Percentiles rank a stretch among this genome's conserved stretches.
Conservation (phyloP, 2,888 invertebrate species). For the Cosmia pyralina region DNA sequence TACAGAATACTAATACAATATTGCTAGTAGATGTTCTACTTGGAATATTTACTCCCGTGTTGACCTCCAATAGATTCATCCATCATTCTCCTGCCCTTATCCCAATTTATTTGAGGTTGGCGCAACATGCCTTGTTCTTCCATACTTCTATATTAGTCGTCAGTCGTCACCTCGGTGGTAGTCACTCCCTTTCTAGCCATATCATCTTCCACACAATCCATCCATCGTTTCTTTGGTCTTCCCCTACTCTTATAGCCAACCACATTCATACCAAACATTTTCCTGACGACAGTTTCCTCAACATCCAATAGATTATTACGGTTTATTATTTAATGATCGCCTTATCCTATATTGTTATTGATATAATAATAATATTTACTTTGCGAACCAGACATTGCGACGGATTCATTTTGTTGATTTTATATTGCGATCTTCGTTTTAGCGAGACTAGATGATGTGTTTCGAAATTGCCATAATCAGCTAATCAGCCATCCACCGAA, state of each 20-base stretch:
- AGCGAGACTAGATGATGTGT: neutral
- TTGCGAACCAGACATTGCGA: conserved; percentile 17
- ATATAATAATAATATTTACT: conserved; percentile 32
- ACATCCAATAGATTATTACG: conserved; percentile 47
- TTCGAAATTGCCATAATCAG: conserved; percentile 15
- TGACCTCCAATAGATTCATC: conserved; percentile 50
- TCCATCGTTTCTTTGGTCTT: no score
- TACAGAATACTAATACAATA: conserved; percentile 1
- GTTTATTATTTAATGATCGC: conserved; percentile 54
- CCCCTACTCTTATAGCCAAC: no score
- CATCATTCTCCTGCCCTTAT: no score
- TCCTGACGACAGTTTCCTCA: no score
- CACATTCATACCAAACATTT: no score
- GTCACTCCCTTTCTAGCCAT: no score
- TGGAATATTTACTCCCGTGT: conserved; percentile 41
- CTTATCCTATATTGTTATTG: conserved; percentile 45
- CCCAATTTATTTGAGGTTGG: no score
- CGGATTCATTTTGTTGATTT: neutral
- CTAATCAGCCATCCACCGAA: conserved; percentile 31
- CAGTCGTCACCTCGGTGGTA: no score
- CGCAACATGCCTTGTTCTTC: no score
- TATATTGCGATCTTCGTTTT: neutral
- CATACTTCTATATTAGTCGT: no score
- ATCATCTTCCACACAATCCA: no score
- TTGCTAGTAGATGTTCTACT: conserved; percentile 27